Evolutionary conservation across 1,140 invertebrate genomes (phyloP), one percentile per base, ranked within the genome.

Genomic region (Pogonus chalceus): DNA sequence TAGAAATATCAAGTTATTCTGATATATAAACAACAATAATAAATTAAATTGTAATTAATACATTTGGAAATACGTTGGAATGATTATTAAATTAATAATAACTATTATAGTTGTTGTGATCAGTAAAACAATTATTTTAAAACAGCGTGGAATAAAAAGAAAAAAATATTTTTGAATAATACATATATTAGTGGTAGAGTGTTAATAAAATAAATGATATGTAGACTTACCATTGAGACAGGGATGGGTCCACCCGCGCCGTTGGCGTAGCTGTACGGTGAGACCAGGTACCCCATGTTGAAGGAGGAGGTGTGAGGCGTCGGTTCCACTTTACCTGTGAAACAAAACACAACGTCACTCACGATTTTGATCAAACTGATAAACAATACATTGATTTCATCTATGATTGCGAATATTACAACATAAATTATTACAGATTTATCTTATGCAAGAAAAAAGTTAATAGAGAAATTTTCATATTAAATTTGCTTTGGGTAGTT

Each of bases 231-330:
- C 88, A 91, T 90, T 71, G 87, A 87, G 60, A 90, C 88, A 61
- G 87, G 87, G 62, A 90, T 79, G 59, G 84, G 83, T 73, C 83
- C 85, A 57, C 83, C 81, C 59, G 85, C 82, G 65, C 89, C 89
- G 70, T 92, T 93, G 64, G 87, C 81, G 75, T 92, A 92, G 54
- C 86, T 81, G 71, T 92, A 92, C 22, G 88, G 88, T 51, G 87
- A 85, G 67, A 91, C 84, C 65, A 91, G 80, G 77, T 91, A 92
- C 66, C 88, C 87, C 85, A 92, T 90, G 77, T 90, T 90, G 78
- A 91, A 90, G 51, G 85, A 81, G 58, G 83, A 81, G 60, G 87
- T 82, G 69, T 90, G 88, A 51, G 84, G 79, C 64, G 83, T 80
- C n/a, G 85, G 83, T 63, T 92, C 88, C 65, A 89, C 81, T 78